A percentile compares a stretch with the other conserved stretches of the same genome.
Conservation (phyloP, 64 coral and sea anemone species). For the Astreopora myriophthalma region DNA sequence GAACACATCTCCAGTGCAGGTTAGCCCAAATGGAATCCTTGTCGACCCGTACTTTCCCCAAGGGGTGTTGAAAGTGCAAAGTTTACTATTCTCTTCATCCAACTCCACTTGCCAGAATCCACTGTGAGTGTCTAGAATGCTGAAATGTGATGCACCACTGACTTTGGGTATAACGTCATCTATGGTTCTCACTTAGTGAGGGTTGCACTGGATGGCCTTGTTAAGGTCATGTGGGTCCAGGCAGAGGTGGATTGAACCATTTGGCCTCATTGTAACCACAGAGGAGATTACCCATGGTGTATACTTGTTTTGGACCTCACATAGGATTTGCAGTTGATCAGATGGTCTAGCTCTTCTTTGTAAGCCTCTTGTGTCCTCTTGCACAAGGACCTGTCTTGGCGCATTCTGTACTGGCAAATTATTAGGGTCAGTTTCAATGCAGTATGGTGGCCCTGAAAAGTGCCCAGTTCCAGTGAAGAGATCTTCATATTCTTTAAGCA, state of each 20-base stretch:
- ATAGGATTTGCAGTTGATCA: not conserved
- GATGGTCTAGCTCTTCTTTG: conserved; percentile 44
- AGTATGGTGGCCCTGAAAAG: conserved; percentile 51
- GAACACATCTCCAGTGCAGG: conserved; percentile 44
- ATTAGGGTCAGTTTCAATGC: conserved; percentile 45
- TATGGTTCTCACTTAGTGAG: not conserved
- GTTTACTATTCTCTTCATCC: conserved; percentile 54
- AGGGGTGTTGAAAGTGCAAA: conserved; percentile 57
- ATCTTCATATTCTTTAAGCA: conserved; percentile 57
- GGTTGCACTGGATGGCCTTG: conserved; percentile 12
- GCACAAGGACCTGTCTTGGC: conserved; percentile 37
- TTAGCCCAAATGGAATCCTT: conserved; percentile 61
- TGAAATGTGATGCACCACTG: conserved; percentile 29
- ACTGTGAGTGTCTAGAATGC: conserved; percentile 24
- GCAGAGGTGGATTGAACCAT: conserved; percentile 22
- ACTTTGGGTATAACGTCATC: conserved; percentile 40
- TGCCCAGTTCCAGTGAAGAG: conserved; percentile 50
- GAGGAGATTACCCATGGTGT: conserved; percentile 60
- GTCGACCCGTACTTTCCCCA: conserved; percentile 52
- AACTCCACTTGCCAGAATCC: conserved; percentile 44
- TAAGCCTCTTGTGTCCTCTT: conserved; percentile 46
- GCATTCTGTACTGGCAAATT: conserved; percentile 36
- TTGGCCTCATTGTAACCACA: conserved; percentile 10
- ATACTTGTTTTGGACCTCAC: conserved; percentile 31
- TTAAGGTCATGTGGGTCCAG: conserved; percentile 26